A percentile compares a stretch with the other conserved stretches of the same genome.
phyloP scores from a whole-genome alignment of 2,888 invertebrate genomes.

The Bombylius discolor region DNA sequence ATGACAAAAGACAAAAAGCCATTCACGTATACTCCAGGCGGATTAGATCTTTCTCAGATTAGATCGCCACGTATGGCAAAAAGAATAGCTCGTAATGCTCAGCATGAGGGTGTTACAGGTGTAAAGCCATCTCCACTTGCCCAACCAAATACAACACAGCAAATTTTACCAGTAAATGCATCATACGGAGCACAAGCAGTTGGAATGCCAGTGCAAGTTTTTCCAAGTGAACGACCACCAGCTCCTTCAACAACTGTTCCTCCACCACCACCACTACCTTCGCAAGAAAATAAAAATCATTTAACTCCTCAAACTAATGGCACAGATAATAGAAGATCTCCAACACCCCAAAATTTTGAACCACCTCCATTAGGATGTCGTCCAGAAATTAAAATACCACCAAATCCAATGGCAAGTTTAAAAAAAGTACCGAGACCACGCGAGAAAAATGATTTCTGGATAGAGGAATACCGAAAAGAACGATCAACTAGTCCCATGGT shows the following conservation, averaged over 20 bases:
- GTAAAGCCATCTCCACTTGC: slow-evolving; percentile 41
- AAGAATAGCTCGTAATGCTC: slow-evolving; percentile 54
- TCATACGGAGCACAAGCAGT: slow-evolving; percentile 49
- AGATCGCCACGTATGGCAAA: slow-evolving; percentile 81
- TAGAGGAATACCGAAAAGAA: slow-evolving; percentile 42
- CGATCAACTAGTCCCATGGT: slow-evolving; percentile 36
- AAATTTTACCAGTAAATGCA: slow-evolving; percentile 43
- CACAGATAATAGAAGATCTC: slow-evolving; percentile 37
- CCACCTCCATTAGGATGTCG: slow-evolving; percentile 44
- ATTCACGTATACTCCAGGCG: slow-evolving; percentile 92
- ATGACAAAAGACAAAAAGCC: slow-evolving; percentile 93
- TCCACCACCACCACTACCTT: slow-evolving; percentile 25
- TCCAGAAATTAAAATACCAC: slow-evolving; percentile 61
- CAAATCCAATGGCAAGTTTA: slow-evolving; percentile 56
- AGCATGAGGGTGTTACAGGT: slow-evolving; percentile 51
- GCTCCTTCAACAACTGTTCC: slow-evolving; percentile 25
- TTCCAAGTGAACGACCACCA: slow-evolving; percentile 38
- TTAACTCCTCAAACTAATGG: slow-evolving; percentile 42
- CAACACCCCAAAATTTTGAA: slow-evolving; percentile 40
- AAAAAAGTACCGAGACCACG: slow-evolving; percentile 57
- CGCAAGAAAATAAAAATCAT: slow-evolving; percentile 35
- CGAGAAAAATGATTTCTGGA: slow-evolving; percentile 48
- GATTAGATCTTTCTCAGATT: slow-evolving; percentile 80
- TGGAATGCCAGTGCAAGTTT: slow-evolving; percentile 51
- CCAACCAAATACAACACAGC: slow-evolving; percentile 27